Percentiles rank a stretch among this genome's conserved stretches.
phyloP scores from a whole-genome alignment of 1,140 invertebrate genomes.

The Ostrea denselamellosa region DNA sequence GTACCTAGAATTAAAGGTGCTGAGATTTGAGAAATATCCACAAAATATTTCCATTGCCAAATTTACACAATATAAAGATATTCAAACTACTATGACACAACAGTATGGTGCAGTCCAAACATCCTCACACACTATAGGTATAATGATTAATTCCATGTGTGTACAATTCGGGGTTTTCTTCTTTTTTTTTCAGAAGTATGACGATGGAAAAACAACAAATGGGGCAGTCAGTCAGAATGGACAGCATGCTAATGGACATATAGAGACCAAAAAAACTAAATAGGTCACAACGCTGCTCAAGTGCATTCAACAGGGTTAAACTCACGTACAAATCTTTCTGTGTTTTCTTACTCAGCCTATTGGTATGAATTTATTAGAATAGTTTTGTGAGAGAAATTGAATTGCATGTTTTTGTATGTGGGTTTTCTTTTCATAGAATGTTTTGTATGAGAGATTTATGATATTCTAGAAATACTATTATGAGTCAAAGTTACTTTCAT shows the following conservation, averaged over 20 bases:
- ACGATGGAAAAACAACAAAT: conserved; percentile 32
- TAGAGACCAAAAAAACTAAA: conserved; percentile 54
- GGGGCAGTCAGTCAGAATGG: conserved; percentile 44
- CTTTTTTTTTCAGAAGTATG: conserved; percentile 40
- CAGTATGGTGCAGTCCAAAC: too few species aligned
- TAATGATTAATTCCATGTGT: too few species aligned
- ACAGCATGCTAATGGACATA: conserved; percentile 48
- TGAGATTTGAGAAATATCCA: too few species aligned
- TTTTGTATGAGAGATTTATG: background rate
- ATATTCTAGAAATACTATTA: background rate
- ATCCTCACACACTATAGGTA: too few species aligned
- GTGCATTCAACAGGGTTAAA: background rate
- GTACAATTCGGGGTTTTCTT: background rate
- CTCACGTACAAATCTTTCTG: background rate
- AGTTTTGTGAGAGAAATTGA: background rate
- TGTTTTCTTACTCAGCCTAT: background rate
- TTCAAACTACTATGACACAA: too few species aligned
- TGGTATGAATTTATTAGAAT: background rate
- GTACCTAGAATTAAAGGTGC: too few species aligned
- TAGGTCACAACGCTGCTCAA: conserved; percentile 24
- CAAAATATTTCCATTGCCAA: too few species aligned
- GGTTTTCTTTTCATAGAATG: background rate
- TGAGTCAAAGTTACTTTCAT: background rate
- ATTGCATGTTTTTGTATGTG: background rate
- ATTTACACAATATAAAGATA: too few species aligned